A percentile compares a stretch with the other conserved stretches of the same genome.
These are phyloP conservation scores for Loris lydekkerianus DNA, from an alignment of 2,797 vertebrate species.

Conservation along the genomic window DNA sequence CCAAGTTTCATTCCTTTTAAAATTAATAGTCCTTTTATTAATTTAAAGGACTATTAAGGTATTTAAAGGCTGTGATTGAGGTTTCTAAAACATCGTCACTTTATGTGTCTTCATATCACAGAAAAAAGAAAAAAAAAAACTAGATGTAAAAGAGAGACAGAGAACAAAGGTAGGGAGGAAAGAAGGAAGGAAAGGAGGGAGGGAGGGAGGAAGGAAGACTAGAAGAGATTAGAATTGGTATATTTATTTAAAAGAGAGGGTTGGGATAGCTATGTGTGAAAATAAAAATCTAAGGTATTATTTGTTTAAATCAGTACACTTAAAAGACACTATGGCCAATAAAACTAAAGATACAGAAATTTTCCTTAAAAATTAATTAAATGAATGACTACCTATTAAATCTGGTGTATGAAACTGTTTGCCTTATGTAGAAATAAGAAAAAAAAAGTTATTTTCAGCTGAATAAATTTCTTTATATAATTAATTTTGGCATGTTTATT, in stretches of 20 bases:
- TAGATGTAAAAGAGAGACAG: neutral
- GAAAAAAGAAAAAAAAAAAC: neutral
- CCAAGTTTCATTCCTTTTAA: neutral
- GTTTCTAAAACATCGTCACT: neutral
- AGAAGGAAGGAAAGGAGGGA: neutral
- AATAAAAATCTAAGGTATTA: neutral
- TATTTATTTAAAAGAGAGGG: conserved; percentile 21
- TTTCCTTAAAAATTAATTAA: neutral
- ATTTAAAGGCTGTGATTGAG: neutral
- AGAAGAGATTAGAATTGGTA: neutral
- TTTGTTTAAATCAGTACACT: conserved; percentile 5
- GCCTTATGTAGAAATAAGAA: neutral
- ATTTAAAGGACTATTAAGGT: too few species aligned
- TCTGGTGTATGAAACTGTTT: neutral
- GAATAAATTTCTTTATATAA: neutral
- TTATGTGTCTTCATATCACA: neutral
- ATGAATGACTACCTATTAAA: conserved; percentile 30
- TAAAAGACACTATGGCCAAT: neutral
- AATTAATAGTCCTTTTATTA: neutral
- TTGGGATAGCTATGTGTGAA: neutral
- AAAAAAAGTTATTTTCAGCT: conserved; percentile 13
- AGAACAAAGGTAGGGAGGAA: neutral
- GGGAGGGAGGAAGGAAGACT: neutral
- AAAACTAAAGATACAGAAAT: neutral
- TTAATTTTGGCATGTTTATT: neutral